Evolutionary conservation across 2,888 invertebrate species (phyloP), one percentile per base, ranked within the genome.

Genomic region (Lasioglossum villosulum): DNA sequence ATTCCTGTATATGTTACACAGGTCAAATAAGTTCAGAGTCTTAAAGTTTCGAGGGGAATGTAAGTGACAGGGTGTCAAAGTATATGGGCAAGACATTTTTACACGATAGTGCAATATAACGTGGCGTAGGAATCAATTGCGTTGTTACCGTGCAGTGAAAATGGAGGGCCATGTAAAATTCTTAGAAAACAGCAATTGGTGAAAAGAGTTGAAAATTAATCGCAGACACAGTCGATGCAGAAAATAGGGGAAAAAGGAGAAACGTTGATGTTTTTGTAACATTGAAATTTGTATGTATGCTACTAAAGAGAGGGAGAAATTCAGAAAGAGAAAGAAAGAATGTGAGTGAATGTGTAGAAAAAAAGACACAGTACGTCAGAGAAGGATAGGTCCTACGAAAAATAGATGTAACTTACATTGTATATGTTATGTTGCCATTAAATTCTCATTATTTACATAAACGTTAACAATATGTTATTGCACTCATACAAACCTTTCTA

Each of bases 391-490:
- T 86, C 70, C 70, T 90, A 83, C 42, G 52, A 77, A 75, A 77
- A 83, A 79, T 86, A 91, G 88, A 87, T 91, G 89, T 83, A 88
- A 90, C 84, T 86, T 84, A 86, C 84, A 88, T 88, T 93, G 91
- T 94, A 93, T 82, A 91, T 89, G 90, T 93, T 93, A 90, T 88
- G 91, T 93, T 93, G 92, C 90, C 92, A 94, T 94, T 94, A 93
- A 93, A 94, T 88, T 93, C 81, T 90, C 89, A 93, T 93, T 92
- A 93, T 93, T 94, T 94, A 92, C 92, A 86, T 92, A 91, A 90
- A 48, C 14, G 70, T 56, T 42, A 74, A 63, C 2, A 30, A 30
- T 30, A 63, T 63, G 30, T 63, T 63, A 63, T 63, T 30, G 27
- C 63, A 30, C 63, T 63, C 8, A 3, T 63, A 63, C 30, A 16